Evolutionary conservation across 1,140 invertebrate species (phyloP), one percentile per base, ranked within the genome.

Genomic region (Cotesia glomerata): DNA sequence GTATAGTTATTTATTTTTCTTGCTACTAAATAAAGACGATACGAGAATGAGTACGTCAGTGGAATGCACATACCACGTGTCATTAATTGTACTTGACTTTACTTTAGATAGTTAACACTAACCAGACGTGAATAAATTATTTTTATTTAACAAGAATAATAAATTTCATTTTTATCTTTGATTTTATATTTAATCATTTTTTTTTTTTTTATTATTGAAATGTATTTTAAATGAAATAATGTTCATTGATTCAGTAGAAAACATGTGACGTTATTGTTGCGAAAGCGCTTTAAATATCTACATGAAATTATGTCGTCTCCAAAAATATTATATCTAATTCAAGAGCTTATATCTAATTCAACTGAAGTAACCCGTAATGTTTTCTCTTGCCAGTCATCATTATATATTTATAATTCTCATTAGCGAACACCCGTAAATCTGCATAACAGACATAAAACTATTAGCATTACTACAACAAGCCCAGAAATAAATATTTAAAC

Each of bases 221-320:
- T 56, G 9, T 7, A 7, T 16, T 13, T 56, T 56, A 16, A 35
- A n/a, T 62, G 13, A 3, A 16, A 36, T 36, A 11, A 5, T 62
- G n/a, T 11, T n/a, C n/a, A n/a, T n/a, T 34, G 34, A 39, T 13
- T 35, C 49, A 13, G 16, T 16, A 14, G 13, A 9, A 65, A 49
- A 39, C 36, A 16, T 16, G 7, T 51, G 35, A 14, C 14, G 51
- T 34, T 49, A 71, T 63, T 65, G 69, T 70, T 70, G 58, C 69
- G 36, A 70, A 36, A 70, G 36, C 13, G 5, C 32, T 36, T 49
- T 59, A 45, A 59, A 72, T 58, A 66, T 66, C 65, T 58, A 72
- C 66, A 14, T 49, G 32, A 58, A 65, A 72, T 66, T 58, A 72
- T 72, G 62, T 72, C 62, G 62, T 49, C 62, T 72, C 63, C 70